Evolutionary conservation across 2,888 invertebrate genomes (phyloP).

Genomic region (Brachyopa scutellaris): DNA sequence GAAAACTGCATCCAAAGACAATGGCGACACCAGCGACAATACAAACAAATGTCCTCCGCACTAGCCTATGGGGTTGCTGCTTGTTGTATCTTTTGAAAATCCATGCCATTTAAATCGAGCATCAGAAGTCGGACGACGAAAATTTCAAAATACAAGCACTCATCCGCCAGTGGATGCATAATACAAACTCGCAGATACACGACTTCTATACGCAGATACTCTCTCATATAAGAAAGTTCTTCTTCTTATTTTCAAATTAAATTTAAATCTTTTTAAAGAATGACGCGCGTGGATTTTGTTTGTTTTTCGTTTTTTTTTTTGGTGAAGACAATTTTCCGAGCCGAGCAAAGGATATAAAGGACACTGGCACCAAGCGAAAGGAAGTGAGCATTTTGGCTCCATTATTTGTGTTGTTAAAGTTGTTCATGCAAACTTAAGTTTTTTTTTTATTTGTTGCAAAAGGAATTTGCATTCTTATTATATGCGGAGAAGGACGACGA

Average conservation of each 20-base stretch:
- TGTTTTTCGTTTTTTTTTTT: conserved; percentile 45
- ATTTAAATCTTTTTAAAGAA: conserved; percentile 41
- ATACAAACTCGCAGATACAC: no score
- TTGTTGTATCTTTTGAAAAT: background rate
- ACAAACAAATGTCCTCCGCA: background rate
- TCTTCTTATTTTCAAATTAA: conserved; percentile 16
- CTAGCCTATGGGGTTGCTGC: background rate
- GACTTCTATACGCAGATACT: no score
- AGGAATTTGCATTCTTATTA: conserved; percentile 60
- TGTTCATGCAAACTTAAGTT: conserved; percentile 56
- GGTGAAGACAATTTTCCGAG: conserved; percentile 36
- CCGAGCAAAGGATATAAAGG: conserved; percentile 12
- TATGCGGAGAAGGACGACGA: background rate
- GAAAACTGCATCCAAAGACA: no score
- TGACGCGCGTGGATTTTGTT: conserved; percentile 58
- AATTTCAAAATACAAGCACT: conserved; percentile 26
- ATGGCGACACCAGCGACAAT: background rate
- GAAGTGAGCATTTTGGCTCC: conserved; percentile 62
- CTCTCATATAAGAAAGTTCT: no score
- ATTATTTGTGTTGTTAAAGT: conserved; percentile 67
- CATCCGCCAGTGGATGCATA: background rate
- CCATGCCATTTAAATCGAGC: conserved; percentile 50
- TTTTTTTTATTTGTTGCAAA: conserved; percentile 7
- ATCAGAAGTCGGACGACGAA: conserved; percentile 38
- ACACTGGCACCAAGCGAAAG: conserved; percentile 16